Percentiles rank a stretch among this genome's conserved stretches.
Evolutionary conservation across 2,888 invertebrate genomes (phyloP).

Genomic region (Tachystola acroxantha): DNA sequence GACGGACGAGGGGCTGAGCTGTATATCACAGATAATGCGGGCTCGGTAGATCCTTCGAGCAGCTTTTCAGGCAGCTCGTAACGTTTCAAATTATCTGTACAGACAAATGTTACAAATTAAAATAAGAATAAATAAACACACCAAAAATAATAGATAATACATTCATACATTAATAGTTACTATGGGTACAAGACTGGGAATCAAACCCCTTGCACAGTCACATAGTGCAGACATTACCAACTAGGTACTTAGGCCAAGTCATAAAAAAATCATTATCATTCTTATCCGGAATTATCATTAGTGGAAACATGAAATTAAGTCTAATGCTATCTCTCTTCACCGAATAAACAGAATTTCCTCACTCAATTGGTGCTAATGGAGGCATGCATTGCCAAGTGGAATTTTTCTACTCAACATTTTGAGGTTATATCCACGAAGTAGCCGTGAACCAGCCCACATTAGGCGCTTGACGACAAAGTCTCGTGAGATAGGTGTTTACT

Average conservation of each 20-base stretch:
- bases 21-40: slow-evolving; percentile 79
- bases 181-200: no score
- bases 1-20: slow-evolving; percentile 79
- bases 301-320: no score
- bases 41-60: slow-evolving; percentile 75
- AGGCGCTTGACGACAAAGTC: slow-evolving; percentile 16
- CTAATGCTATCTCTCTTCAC: no score
- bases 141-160: no score
- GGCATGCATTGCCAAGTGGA: not conserved
- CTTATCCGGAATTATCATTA: no score
- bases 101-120: slow-evolving; percentile 21
- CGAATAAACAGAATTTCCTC: no score
- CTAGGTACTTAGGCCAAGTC: no score
- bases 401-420: slow-evolving; percentile 27
- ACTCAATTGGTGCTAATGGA: no score
- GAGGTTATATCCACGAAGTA: slow-evolving; percentile 55
- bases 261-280: no score
- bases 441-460: slow-evolving; percentile 3
- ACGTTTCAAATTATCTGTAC: slow-evolving; percentile 59
- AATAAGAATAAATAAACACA: not conserved
- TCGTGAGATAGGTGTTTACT: slow-evolving; percentile 15
- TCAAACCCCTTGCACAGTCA: no score
- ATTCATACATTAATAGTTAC: no score
- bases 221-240: no score
- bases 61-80: slow-evolving; percentile 74